phyloP scores from a whole-genome alignment of 23 tunicate species.

The Pegea sp. region DNA sequence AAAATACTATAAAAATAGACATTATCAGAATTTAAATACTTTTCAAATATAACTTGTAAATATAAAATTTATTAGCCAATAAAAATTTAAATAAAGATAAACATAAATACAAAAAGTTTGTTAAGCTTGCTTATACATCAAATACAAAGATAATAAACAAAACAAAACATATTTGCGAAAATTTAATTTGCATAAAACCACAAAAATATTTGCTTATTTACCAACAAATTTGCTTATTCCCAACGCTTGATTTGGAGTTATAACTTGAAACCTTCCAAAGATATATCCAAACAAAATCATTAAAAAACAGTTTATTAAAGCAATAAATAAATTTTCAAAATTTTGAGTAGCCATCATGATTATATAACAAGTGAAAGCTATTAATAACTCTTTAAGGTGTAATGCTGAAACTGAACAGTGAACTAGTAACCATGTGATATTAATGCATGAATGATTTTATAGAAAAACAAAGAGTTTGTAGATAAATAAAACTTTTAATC shows the following conservation, averaged over 20 bases:
- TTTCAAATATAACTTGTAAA: neutral
- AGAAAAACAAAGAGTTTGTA: no score
- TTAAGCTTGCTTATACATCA: neutral
- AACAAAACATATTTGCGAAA: neutral
- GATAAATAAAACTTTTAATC: no score
- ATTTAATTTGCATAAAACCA: neutral
- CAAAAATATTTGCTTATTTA: conserved; percentile 4
- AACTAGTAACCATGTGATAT: no score
- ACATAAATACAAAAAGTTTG: neutral
- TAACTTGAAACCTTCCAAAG: conserved; percentile 41
- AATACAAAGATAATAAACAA: neutral
- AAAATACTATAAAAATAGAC: neutral
- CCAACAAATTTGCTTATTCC: conserved; percentile 73
- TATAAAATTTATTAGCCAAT: neutral
- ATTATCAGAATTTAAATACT: neutral
- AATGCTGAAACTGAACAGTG: no score
- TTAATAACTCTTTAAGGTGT: no score
- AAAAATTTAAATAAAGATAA: neutral
- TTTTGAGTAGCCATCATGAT: neutral
- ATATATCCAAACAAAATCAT: conserved; percentile 65
- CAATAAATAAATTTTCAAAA: conserved; percentile 37
- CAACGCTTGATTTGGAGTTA: conserved; percentile 36
- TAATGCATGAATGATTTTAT: no score
- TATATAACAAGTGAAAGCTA: no score
- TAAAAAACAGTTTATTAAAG: conserved; percentile 52